A percentile compares a stretch with the other conserved stretches of the same genome.
Conservation (phyloP, 92 coral and sea anemone genomes). For the Phenganax stokvisi region DNA sequence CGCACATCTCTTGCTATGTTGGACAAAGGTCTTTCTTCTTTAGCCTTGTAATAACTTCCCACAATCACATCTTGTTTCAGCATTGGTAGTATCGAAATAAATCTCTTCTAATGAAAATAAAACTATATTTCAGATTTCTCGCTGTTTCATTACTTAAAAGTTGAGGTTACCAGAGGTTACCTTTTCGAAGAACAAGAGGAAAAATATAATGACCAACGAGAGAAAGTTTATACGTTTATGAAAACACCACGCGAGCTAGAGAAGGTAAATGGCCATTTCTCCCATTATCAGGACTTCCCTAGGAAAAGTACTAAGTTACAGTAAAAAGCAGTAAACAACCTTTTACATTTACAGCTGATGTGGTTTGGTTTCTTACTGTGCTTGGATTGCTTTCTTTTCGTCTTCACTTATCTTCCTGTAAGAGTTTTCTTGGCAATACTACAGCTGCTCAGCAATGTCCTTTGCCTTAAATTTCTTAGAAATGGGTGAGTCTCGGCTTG, state of each 20-base stretch:
- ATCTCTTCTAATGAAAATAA: background rate
- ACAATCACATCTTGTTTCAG: too few relatives aligned
- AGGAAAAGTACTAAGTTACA: background rate
- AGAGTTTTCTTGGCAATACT: conserved; percentile 72
- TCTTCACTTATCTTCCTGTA: conserved; percentile 87
- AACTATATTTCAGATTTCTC: conserved; percentile 57
- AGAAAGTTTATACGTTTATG: conserved; percentile 85
- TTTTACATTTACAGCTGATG: conserved; percentile 68
- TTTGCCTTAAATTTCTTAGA: conserved; percentile 43
- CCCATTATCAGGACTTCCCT: too few relatives aligned
- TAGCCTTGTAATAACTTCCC: too few relatives aligned
- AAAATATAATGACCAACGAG: conserved; percentile 73
- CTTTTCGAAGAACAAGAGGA: conserved; percentile 88
- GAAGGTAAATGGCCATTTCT: conserved; percentile 50
- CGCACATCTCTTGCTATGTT: too few relatives aligned
- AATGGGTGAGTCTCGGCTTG: conserved; percentile 29
- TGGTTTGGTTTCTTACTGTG: conserved; percentile 96
- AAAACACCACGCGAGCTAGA: conserved; percentile 93
- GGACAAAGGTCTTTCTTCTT: too few relatives aligned
- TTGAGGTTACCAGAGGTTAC: conserved; percentile 79
- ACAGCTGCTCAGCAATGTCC: conserved; percentile 48
- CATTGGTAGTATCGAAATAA: too few relatives aligned
- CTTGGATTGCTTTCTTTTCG: conserved; percentile 87
- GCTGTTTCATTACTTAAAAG: conserved; percentile 66
- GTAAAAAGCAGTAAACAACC: background rate